Evolutionary conservation across 2,797 vertebrate genomes (phyloP), one percentile per base, ranked within the genome.

Genomic region (Microcaecilia unicolor): DNA sequence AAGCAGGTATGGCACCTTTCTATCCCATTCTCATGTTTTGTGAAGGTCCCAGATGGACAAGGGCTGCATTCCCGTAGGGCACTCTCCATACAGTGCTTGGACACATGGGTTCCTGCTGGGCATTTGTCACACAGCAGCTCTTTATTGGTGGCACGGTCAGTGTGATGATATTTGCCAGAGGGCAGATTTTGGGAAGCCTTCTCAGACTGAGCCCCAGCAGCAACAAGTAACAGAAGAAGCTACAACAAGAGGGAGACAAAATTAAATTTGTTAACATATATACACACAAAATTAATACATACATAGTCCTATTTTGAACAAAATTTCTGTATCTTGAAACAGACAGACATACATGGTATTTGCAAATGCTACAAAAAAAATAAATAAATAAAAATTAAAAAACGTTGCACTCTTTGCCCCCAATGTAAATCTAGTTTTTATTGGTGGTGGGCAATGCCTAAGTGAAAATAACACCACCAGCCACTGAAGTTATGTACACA

Each of bases 91-190:
- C 95, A 98, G 42, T 96, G 93, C 44, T 77, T 61, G 2, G 86
- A 92, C 48, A 98, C 93, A 0, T 83, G 85, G 21, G 89, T 97
- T 54, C 95, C 95, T 7, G 92, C 93, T 0, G 95, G 95, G 74
- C 95, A 98, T 72, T 96, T 97, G 76, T 93, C 83, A 14, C 95
- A 98, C 49, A 76, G 66, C 59, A 93, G 68, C 67, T 81, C 80
- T 55, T 65, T 51, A 37, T 90, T 87, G 3, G 87, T 87, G 51
- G 54, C 44, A 25, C 41, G 84, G 64, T 96, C 86, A 0, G 72
- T 62, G 51, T 94, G 84, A 52, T 42, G 81, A 55, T 98, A 97
- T 34, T 85, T 90, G 48, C 82, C 86, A 14, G 77, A 44, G 8
- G 83, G 74, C 22, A 89, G 81, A 51, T 77, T 67, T 47, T 74